Conservation (phyloP, 2,888 invertebrate genomes). For the Polia nebulosa region DNA sequence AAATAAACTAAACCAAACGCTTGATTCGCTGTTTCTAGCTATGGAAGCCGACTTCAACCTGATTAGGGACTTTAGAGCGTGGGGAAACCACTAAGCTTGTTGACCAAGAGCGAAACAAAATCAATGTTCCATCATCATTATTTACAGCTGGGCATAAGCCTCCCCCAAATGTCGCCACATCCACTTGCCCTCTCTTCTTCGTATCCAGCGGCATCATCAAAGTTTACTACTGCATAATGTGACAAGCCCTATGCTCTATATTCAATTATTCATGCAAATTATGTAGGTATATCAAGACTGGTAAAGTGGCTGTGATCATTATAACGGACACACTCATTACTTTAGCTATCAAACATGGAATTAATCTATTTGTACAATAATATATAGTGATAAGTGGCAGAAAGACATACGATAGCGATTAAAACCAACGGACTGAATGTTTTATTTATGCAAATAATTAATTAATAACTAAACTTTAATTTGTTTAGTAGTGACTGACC, state of each 20-base stretch:
- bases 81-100: too few species aligned
- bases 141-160: too few species aligned
- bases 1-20: too few species aligned
- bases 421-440: not conserved
- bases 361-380: slow-evolving; percentile 22
- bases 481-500: too few species aligned
- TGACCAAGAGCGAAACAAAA: too few species aligned
- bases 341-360: slow-evolving; percentile 22
- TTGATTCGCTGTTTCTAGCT: too few species aligned
- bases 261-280: slow-evolving; percentile 28
- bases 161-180: too few species aligned
- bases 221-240: not conserved
- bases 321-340: slow-evolving; percentile 40
- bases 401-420: slow-evolving; percentile 15
- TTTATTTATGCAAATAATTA: slow-evolving; percentile 45
- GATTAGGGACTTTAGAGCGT: too few species aligned
- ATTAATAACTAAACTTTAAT: slow-evolving; percentile 1
- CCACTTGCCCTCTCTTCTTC: too few species aligned
- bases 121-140: too few species aligned
- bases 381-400: slow-evolving; percentile 6
- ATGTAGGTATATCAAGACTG: slow-evolving; percentile 18
- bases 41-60: too few species aligned
- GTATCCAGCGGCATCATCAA: too few species aligned
- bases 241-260: not conserved
- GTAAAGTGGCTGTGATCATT: slow-evolving; percentile 27